Evolutionary conservation across 1,140 invertebrate genomes (phyloP), one percentile per base, ranked within the genome.

Genomic region (Pseudomyrmex pallidus): DNA sequence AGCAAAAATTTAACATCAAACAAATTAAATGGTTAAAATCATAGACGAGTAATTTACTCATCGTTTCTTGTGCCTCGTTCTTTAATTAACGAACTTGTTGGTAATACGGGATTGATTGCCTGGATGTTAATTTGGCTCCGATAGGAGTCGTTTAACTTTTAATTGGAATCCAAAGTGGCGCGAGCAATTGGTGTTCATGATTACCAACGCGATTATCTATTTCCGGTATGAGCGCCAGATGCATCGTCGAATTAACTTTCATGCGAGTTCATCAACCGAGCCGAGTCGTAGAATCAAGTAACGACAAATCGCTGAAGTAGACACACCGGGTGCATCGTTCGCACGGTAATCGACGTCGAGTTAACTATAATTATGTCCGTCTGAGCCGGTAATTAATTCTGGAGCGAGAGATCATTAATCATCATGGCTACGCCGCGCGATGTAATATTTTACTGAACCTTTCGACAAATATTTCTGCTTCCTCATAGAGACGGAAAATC

Each of bases 121-220:
- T 25, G 57, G 82, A 84, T 67, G 80, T 86, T 87, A 87, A 87
- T 87, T 87, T 77, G 74, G 83, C 20, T 50, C 57, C 48, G 82
- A 87, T 87, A 80, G 82, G 68, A 84, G 74, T 66, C 84, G 85
- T 87, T 88, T 85, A 87, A 87, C 85, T 87, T 87, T 87, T 87
- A 87, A 87, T 87, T 87, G 85, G 57, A 84, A 80, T 68, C 56
- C 63, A 46, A 61, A 83, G 67, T 25, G 50, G 48, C 52, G 48
- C 35, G n/a, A 12, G 61, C 74, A 67, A 87, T 87, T 63, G 56
- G 56, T 74, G 84, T 73, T 62, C 85, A 46, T 76, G 67, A 87
- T 87, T 70, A 74, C 68, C 61, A 68, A 74, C 17, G 52, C 48
- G 85, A 87, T 87, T 85, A 80, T 78, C 74, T 35, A 56, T 56